These are phyloP conservation scores for Indri indri DNA, from an alignment of 2,113 vertebrate species.

Conservation along the genomic window DNA sequence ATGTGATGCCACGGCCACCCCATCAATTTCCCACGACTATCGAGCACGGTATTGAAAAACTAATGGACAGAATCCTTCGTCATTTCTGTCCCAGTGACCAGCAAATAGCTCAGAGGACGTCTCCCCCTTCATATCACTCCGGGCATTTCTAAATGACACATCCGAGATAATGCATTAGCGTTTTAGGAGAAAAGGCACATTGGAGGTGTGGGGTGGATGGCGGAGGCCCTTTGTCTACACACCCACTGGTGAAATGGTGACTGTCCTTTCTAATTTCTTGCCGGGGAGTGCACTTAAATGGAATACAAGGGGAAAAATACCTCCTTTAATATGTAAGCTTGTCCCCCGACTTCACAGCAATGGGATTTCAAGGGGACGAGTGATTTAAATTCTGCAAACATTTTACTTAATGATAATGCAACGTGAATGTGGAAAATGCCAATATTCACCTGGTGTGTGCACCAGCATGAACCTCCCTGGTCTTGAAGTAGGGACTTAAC, in stretches of 20 bases:
- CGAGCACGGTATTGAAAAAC: conserved; percentile 89
- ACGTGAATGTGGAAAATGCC: fast-evolving
- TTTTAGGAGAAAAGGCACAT: too few relatives aligned
- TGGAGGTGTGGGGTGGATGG: neutral
- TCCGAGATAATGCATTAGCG: neutral
- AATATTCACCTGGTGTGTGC: fast-evolving
- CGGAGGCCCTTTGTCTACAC: neutral
- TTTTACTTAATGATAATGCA: neutral
- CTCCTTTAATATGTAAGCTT: fast-evolving
- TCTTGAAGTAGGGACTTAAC: neutral
- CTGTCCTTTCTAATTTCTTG: neutral
- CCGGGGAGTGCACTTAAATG: fast-evolving
- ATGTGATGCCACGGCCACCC: conserved; percentile 79
- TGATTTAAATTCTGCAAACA: fast-evolving
- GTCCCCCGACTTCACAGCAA: too few relatives aligned
- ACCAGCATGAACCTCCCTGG: neutral
- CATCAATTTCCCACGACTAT: conserved; percentile 90
- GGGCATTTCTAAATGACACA: conserved; percentile 73
- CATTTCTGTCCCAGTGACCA: conserved; percentile 91
- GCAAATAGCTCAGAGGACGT: conserved; percentile 83
- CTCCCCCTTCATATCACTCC: conserved; percentile 73
- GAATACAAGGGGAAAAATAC: fast-evolving
- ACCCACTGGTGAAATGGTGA: fast-evolving
- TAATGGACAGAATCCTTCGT: conserved; percentile 90
- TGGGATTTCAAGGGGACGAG: fast-evolving